Conservation (phyloP, 2,113 vertebrate genomes). For the Neolamprologus fasciatus region DNA sequence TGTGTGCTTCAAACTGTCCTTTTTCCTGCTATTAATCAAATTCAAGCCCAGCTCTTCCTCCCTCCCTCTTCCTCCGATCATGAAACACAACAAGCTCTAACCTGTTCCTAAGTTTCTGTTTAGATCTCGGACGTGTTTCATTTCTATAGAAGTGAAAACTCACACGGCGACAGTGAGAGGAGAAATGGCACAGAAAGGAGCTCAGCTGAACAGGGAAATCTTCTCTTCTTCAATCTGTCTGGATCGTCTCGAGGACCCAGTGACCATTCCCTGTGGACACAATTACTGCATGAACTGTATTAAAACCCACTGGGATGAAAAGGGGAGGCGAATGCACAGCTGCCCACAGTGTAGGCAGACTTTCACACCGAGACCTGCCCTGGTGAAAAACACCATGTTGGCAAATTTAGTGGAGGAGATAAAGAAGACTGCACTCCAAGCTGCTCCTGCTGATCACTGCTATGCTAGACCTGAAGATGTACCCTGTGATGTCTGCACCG, state of each 20-base stretch:
- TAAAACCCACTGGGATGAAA: background rate
- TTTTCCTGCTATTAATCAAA: background rate
- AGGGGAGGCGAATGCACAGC: background rate
- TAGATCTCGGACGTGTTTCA: background rate
- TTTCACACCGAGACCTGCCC: background rate
- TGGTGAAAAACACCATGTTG: background rate
- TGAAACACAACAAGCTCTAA: background rate
- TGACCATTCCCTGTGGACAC: background rate
- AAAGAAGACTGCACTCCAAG: background rate
- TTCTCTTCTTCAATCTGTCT: background rate
- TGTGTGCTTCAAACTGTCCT: fast-evolving
- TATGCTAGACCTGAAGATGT: background rate
- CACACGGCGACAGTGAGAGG: background rate
- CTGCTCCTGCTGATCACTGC: background rate
- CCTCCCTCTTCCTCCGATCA: background rate
- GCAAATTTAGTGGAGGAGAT: background rate
- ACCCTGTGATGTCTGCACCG: background rate
- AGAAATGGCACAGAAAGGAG: background rate
- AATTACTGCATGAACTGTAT: background rate
- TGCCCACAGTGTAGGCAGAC: background rate
- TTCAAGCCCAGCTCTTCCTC: background rate
- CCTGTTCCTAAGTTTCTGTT: background rate
- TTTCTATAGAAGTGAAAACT: background rate
- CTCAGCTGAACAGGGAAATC: background rate
- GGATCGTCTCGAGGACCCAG: background rate